Percentiles rank a stretch among this genome's conserved stretches.
Conservation (phyloP, 1,140 invertebrate species). For the Brachionus manjavacas region DNA sequence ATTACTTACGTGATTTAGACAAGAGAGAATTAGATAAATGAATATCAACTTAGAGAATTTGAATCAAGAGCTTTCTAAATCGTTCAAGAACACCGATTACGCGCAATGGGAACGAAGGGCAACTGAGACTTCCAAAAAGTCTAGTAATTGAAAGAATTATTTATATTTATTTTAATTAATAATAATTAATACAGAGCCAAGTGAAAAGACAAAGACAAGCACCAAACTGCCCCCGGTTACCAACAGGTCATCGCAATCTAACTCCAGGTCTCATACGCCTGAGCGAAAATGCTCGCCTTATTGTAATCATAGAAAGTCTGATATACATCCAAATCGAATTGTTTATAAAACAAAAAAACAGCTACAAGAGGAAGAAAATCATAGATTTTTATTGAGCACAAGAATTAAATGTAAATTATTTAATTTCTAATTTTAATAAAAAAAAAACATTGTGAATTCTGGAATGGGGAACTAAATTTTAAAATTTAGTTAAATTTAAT, state of each 20-base stretch:
- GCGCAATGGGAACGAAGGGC: conserved; percentile 27
- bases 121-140: background rate
- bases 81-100: conserved; percentile 40
- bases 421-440: background rate
- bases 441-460: no score
- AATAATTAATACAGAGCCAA: background rate
- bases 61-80: conserved; percentile 18
- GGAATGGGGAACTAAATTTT: no score
- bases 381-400: background rate
- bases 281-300: conserved; percentile 29
- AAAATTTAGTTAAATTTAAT: no score
- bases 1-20: background rate
- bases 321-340: conserved; percentile 3
- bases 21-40: background rate
- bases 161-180: background rate
- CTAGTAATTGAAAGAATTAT: background rate
- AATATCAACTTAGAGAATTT: conserved; percentile 17
- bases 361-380: conserved; percentile 28
- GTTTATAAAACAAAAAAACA: conserved; percentile 41
- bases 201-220: background rate
- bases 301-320: conserved; percentile 13
- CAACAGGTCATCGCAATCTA: background rate
- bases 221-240: background rate
- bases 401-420: background rate
- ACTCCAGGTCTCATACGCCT: conserved; percentile 19